These are phyloP conservation scores for Melikaiella ostensackeni DNA, from an alignment of 2,888 invertebrate species.

Conservation along the genomic window DNA sequence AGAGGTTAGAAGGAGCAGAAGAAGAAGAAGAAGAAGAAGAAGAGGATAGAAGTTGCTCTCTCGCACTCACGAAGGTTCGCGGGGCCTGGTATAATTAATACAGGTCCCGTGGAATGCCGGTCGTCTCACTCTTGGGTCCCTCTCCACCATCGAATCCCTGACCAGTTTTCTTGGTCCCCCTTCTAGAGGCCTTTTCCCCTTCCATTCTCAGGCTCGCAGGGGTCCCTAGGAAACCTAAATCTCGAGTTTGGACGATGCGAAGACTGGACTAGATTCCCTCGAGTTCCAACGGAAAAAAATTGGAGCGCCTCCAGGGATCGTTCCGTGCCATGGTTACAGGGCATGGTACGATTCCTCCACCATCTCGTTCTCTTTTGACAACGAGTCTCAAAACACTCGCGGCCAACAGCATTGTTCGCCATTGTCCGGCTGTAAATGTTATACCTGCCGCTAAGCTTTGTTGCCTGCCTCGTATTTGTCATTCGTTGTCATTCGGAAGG, in stretches of 20 bases:
- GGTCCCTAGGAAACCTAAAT: conserved; percentile 53
- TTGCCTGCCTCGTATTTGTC: conserved; percentile 3
- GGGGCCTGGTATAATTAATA: conserved; percentile 75
- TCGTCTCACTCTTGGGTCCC: conserved; percentile 70
- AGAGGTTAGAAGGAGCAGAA: conserved; percentile 36
- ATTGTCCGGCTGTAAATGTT: conserved; percentile 56
- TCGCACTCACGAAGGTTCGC: conserved; percentile 68
- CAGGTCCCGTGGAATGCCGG: conserved; percentile 75
- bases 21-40: conserved; percentile 43
- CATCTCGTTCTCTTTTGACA: conserved; percentile 52
- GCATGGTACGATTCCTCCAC: conserved; percentile 53
- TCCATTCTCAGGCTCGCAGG: conserved; percentile 50
- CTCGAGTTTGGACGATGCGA: conserved; percentile 39
- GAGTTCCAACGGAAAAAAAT: conserved; percentile 53
- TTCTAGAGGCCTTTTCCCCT: conserved; percentile 54
- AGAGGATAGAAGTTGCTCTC: conserved; percentile 57
- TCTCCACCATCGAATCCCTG: conserved; percentile 53
- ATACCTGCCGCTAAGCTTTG: conserved; percentile 57
- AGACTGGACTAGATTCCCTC: conserved; percentile 49
- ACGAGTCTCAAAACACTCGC: conserved; percentile 59
- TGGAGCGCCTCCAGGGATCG: conserved; percentile 53
- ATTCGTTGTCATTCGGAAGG: conserved; percentile 25
- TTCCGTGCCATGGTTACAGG: conserved; percentile 33
- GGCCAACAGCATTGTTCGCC: conserved; percentile 57
- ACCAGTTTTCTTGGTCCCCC: conserved; percentile 67